Percentiles rank a stretch among this genome's conserved stretches.
These are phyloP conservation scores for Troglohyphantes excavatus DNA, from an alignment of 2,888 invertebrate species.

Conservation along the genomic window DNA sequence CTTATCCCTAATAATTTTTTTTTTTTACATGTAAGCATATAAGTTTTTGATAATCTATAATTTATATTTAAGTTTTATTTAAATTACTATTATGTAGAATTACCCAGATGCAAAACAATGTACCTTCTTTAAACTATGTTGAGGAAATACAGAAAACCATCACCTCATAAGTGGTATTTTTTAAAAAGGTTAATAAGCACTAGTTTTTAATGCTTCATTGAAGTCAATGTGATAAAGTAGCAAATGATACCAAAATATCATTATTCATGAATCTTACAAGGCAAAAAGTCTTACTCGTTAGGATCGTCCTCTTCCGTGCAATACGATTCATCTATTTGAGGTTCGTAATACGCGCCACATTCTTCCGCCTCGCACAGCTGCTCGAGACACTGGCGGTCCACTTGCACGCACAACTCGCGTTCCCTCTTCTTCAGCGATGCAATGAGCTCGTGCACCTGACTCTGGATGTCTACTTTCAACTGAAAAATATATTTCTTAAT, in stretches of 20 bases:
- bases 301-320: too few species aligned
- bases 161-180: too few species aligned
- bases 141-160: too few species aligned
- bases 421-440: constrained; percentile 23
- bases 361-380: background rate
- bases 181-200: too few species aligned
- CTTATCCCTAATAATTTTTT: too few species aligned
- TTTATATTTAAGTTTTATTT: too few species aligned
- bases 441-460: background rate
- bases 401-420: background rate
- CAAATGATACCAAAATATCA: background rate
- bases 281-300: background rate
- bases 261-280: background rate
- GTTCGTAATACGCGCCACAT: background rate
- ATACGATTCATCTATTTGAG: background rate
- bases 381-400: background rate
- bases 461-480: constrained; percentile 8
- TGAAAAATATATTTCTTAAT: background rate
- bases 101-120: too few species aligned
- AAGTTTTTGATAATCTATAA: too few species aligned
- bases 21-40: too few species aligned
- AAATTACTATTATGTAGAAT: too few species aligned
- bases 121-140: too few species aligned
- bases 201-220: background rate
- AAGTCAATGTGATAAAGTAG: background rate